Evolutionary conservation across 2,888 invertebrate genomes (phyloP).

Genomic region (Drosophila algonquin): DNA sequence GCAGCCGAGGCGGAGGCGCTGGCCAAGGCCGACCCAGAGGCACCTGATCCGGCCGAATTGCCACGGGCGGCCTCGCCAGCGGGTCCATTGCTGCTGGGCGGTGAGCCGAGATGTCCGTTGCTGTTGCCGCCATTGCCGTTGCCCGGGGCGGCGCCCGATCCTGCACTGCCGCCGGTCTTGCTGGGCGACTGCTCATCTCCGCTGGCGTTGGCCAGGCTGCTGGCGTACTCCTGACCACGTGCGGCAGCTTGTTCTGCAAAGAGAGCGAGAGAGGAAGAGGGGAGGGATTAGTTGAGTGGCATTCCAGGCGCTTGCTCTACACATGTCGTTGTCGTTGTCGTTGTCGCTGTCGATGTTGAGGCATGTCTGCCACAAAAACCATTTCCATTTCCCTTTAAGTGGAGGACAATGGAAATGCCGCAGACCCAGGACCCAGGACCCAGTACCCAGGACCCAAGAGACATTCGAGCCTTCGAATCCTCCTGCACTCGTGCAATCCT

Average conservation of each 20-base stretch:
- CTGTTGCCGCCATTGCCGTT: conserved; percentile 9
- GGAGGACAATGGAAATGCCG: conserved; percentile 55
- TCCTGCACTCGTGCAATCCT: neutral
- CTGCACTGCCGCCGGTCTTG: conserved; percentile 59
- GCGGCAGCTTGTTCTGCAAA: conserved; percentile 75
- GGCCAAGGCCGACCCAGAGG: conserved; percentile 39
- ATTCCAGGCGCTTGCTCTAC: conserved; percentile 66
- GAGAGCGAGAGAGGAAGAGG: neutral
- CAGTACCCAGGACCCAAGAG: conserved; percentile 6
- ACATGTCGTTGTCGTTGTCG: conserved; percentile 48
- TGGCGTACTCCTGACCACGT: conserved; percentile 78
- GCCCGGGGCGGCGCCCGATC: conserved; percentile 5
- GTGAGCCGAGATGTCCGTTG: conserved; percentile 48
- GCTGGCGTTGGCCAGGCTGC: conserved; percentile 70
- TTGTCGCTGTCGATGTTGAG: neutral
- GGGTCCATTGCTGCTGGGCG: conserved; percentile 48
- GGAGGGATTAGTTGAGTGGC: conserved; percentile 26
- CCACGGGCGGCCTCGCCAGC: conserved; percentile 11
- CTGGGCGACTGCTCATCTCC: conserved; percentile 80
- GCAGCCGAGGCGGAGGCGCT: conserved; percentile 14
- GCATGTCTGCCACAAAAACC: conserved; percentile 1
- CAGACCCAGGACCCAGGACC: neutral
- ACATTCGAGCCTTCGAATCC: conserved; percentile 35
- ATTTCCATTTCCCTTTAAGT: conserved; percentile 67
- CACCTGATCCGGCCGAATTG: conserved; percentile 19